Base-by-base conservation (phyloP, 2,888 invertebrate species). In the Ctenicera cuprea region DNA sequence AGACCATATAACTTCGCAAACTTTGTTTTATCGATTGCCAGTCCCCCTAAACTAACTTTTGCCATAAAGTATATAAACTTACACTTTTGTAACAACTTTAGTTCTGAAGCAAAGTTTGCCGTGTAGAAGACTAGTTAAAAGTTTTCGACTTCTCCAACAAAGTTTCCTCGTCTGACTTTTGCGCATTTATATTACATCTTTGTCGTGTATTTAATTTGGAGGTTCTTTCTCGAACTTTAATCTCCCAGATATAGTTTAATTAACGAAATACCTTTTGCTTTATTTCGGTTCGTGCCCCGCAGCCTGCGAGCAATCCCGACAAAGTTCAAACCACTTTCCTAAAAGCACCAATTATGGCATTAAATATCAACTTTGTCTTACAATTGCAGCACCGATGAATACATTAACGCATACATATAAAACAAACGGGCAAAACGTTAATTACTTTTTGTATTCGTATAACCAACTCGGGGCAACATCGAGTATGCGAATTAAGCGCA, bases 61-160 rank as follows among this genome's bases (percentile, higher is more conserved):
- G 83, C 86, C 86, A 87, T 87, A 87, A 86, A 87, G 86, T 87
- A 87, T 86, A 87, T 87, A 87, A 87, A 87, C 87, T 87, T 86
- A 86, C 86, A 87, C 86, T 87, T 87, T 87, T 86, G 87, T 86
- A 87, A 86, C 87, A 87, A 86, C 86, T 87, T 87, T 84, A 86
- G 86, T 86, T 86, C 82, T 80, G 82, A 81, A 82, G 82, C 82
- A 81, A 84, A 80, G 81, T 85, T 85, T 82, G 84, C 82, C 82
- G 82, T 81, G 83, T 82, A 78, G 80, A 83, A 80, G 83, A 84
- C 85, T 85, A 83, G 85, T 86, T 85, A 85, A 85, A 86, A 86
- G 82, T 85, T 86, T 76, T 77, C 80, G 78, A 78, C 73, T 75
- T 75, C 65, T 75, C 73, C 52, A 75, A 75, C 76, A 75, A 75